phyloP scores from a whole-genome alignment of 2,888 invertebrate species.

The Phragmatobia fuliginosa region DNA sequence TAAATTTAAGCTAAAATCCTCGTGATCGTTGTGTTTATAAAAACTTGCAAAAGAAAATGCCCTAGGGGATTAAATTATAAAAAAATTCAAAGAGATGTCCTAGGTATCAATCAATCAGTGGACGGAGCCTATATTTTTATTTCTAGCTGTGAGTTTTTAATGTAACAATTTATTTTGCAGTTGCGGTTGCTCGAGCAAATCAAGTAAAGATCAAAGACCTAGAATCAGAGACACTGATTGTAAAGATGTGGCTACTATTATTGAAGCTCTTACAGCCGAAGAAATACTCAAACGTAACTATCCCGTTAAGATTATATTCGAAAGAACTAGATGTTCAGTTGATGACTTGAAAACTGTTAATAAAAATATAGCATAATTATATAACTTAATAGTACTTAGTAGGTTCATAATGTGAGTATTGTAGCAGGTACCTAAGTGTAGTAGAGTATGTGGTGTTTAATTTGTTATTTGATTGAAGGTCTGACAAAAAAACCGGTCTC shows the following conservation, averaged over 20 bases:
- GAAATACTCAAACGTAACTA: conserved; percentile 41
- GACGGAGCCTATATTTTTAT: neutral
- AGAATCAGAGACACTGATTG: conserved; percentile 57
- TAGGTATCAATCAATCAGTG: too few relatives aligned
- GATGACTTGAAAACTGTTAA: too few relatives aligned
- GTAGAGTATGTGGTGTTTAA: neutral
- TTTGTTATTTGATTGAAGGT: conserved; percentile 35
- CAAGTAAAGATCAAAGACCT: conserved; percentile 51
- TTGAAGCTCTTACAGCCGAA: conserved; percentile 69
- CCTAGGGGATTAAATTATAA: too few relatives aligned
- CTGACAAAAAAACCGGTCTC: conserved; percentile 39
- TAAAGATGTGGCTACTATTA: conserved; percentile 71
- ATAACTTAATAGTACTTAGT: too few relatives aligned
- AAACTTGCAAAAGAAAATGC: too few relatives aligned
- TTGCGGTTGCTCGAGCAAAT: conserved; percentile 58
- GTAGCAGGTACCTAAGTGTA: neutral
- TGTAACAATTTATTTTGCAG: conserved; percentile 25
- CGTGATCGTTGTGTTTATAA: too few relatives aligned
- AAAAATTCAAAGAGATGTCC: too few relatives aligned
- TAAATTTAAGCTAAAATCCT: too few relatives aligned
- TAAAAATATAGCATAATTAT: too few relatives aligned
- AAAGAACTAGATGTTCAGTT: neutral
- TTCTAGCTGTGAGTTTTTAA: neutral
- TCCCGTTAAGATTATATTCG: neutral
- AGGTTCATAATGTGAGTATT: neutral